Base-by-base conservation (phyloP, 1,140 invertebrate genomes). In the Thaumetopoea pityocampa region DNA sequence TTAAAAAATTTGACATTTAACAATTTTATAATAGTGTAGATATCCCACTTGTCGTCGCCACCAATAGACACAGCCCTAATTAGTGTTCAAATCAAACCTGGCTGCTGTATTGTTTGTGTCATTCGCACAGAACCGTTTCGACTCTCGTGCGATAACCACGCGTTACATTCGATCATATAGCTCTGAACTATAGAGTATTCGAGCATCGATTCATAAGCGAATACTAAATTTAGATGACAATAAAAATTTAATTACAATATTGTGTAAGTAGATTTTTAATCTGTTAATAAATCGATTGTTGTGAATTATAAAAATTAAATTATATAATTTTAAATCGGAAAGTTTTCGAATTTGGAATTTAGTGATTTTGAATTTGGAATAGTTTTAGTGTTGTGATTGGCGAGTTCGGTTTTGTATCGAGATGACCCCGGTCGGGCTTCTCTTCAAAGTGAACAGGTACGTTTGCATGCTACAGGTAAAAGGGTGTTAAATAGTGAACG, bases 401-500 rank as follows among this genome's bases (percentile, higher is more conserved):
- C 42, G 55, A 49, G n/a, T n/a, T n/a, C n/a, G n/a, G n/a, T n/a
- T n/a, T n/a, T n/a, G n/a, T n/a, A n/a, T 35, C 57, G 67, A 56
- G 32, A 85, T 85, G 77, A 84, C 80, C 65, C 83, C 83, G 5
- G 79, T 85, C 27, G 81, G 83, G 68, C 73, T 85, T 48, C 60
- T 85, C 59, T 85, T 85, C 44, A 85, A 85, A 84, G 81, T 85
- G 61, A 85, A 79, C 67, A 83, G 79, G 76, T 81, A 65, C 26
- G 36, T 40, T 29, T 29, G 64, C 41, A 32, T 40, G 38, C 54
- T 55, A 55, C 45, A 30, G 23, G 23, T 17, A 20, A 29, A 45
- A 51, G 30, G 26, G 49, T 42, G 46, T 61, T 51, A 56, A 51
- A 58, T 47, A 48, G 50, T 58, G 45, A 46, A 51, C 40, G 50